Base-by-base conservation (phyloP, 2,888 invertebrate genomes). In the Dicyrtoma fusca region DNA sequence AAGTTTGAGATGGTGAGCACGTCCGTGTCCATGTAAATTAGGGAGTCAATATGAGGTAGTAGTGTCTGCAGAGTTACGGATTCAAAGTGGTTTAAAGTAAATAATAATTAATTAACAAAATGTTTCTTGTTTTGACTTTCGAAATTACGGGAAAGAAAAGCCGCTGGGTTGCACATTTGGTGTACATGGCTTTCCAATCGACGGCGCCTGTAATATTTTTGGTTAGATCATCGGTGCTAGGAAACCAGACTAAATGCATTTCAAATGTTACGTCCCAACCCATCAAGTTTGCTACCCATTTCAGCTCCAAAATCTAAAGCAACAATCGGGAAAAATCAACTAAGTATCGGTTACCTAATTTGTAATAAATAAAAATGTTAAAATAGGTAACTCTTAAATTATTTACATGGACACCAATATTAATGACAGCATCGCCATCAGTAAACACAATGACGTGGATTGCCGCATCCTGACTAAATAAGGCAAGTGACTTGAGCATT, bases 21-120 rank as follows among this genome's bases (percentile, higher is more conserved):
- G 81, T 97, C 97, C 0, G 94, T 95, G 81, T 97, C 97, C 63
- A 97, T 90, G 83, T 97, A 97, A 59, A 97, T 86, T 82, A 97
- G 86, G 0, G 94, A 88, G 84, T 96, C 95, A 49, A 92, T 88
- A 75, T 92, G 88, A 5, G 70, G 53, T 8, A 70, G 63, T 1
- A 63, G 23, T 8, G 70, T 49, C 70, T 70, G 13, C 8, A 53
- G 53, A 14, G n/a, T n/a, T n/a, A n/a, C n/a, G n/a, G n/a, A n/a
- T n/a, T n/a, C n/a, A n/a, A n/a, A n/a, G n/a, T n/a, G n/a, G n/a
- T n/a, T n/a, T n/a, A 17, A 62, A 70, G 21, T 17, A 53, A 53
- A 53, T 21, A 21, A 5, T 6, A 49, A 11, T 49, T 17, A 49
- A 49, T 17, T 19, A 19, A 11, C 8, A 53, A 53, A 53, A 53